Evolutionary conservation across 2,888 invertebrate genomes (phyloP).

Genomic region (Phanerotoma sp.): DNA sequence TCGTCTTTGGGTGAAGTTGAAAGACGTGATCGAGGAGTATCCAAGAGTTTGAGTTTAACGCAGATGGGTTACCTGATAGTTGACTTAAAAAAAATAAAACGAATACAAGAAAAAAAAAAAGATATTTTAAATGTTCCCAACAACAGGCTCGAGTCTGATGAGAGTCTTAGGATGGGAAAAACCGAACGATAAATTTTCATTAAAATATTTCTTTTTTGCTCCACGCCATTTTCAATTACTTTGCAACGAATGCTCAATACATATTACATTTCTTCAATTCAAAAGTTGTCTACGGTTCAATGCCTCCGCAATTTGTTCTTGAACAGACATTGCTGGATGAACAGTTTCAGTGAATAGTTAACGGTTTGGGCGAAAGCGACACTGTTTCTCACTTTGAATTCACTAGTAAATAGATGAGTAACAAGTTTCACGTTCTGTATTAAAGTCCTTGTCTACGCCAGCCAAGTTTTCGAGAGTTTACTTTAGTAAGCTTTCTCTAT

Average conservation of each 20-base stretch:
- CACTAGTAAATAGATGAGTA: constrained; percentile 11
- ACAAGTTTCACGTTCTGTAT: constrained; percentile 18
- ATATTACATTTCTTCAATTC: constrained; percentile 1
- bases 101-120: too few species aligned
- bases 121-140: too few species aligned
- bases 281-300: constrained; percentile 4
- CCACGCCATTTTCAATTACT: background rate
- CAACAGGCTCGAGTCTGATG: too few species aligned
- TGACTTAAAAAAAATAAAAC: background rate
- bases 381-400: constrained; percentile 18
- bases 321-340: constrained; percentile 7
- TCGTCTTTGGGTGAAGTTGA: constrained; percentile 20
- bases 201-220: background rate
- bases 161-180: too few species aligned
- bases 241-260: too few species aligned
- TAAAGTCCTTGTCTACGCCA: background rate
- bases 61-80: constrained; percentile 11
- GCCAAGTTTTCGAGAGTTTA: constrained; percentile 9
- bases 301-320: constrained; percentile 8
- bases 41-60: constrained; percentile 12
- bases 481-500: constrained; percentile 1
- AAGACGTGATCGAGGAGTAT: constrained; percentile 27
- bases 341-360: constrained; percentile 19
- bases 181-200: background rate
- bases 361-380: constrained; percentile 12